phyloP scores from a whole-genome alignment of 2,888 invertebrate species.

The Apodemia mormo region DNA sequence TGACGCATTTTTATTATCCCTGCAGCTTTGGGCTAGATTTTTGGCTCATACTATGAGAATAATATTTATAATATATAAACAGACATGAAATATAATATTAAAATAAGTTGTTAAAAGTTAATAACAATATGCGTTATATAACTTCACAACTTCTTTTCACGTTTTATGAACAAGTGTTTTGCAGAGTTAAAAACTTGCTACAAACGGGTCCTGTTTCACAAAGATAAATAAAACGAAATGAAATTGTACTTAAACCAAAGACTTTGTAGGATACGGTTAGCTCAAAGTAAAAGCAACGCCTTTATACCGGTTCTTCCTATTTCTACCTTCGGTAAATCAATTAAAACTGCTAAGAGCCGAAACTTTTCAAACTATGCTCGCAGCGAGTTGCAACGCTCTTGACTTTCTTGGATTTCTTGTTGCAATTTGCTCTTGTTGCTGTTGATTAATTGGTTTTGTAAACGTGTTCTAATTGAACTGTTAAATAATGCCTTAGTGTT shows the following conservation, averaged over 20 bases:
- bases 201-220: conserved; percentile 7
- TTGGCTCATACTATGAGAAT: no score
- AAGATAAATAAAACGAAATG: conserved; percentile 4
- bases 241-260: conserved; percentile 52
- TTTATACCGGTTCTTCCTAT: conserved; percentile 34
- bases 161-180: not conserved
- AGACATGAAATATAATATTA: no score
- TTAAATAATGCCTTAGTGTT: not conserved
- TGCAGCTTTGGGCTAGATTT: no score
- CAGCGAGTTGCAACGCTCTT: conserved; percentile 41
- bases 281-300: conserved; percentile 31
- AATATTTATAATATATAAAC: no score
- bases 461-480: conserved; percentile 1
- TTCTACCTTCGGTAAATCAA: conserved; percentile 59
- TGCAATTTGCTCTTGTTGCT: conserved; percentile 51
- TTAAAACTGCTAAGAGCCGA: conserved; percentile 53
- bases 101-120: no score
- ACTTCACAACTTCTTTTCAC: not conserved
- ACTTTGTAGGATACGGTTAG: conserved; percentile 33
- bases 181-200: not conserved
- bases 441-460: conserved; percentile 13
- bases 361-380: conserved; percentile 42
- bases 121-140: not conserved
- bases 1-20: no score
- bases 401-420: conserved; percentile 45